Percentiles rank a stretch among this genome's conserved stretches.
Evolutionary conservation across 2,113 vertebrate genomes (phyloP).

Genomic region (Willisornis vidua): DNA sequence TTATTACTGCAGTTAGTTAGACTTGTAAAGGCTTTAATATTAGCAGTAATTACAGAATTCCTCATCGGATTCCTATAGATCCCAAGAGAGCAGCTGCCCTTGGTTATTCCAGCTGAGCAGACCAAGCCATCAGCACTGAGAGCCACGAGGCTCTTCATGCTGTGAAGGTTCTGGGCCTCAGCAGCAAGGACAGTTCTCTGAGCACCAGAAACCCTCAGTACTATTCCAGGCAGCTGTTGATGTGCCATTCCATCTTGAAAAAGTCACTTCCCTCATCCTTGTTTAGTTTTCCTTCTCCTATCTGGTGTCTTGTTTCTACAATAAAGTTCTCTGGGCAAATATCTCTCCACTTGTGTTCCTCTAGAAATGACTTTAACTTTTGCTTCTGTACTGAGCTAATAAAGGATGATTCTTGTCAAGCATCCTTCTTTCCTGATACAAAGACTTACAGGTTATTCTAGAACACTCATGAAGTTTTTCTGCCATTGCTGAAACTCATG

Average conservation of each 20-base stretch:
- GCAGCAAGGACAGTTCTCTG: background rate
- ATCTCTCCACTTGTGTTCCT: background rate
- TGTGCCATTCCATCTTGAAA: background rate
- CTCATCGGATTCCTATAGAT: conserved; percentile 16
- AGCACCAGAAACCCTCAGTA: background rate
- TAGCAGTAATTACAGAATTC: conserved; percentile 19
- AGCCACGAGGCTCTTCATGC: background rate
- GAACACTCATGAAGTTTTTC: background rate
- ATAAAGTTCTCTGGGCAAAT: background rate
- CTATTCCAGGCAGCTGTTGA: background rate
- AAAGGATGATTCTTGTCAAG: background rate
- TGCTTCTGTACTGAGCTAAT: background rate
- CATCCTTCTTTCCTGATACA: background rate
- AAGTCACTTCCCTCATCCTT: background rate
- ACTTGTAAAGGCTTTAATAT: conserved; percentile 25
- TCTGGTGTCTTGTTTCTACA: background rate
- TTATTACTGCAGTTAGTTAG: background rate
- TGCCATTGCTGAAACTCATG: background rate
- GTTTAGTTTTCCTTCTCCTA: background rate
- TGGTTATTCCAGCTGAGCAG: background rate
- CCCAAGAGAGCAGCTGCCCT: conserved; percentile 3
- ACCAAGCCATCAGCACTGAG: background rate
- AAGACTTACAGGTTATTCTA: background rate
- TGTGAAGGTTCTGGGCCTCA: background rate
- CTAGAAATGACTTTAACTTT: background rate